These are phyloP conservation scores for Pomacea maculata DNA, from an alignment of 1,140 invertebrate genomes.

Conservation along the genomic window DNA sequence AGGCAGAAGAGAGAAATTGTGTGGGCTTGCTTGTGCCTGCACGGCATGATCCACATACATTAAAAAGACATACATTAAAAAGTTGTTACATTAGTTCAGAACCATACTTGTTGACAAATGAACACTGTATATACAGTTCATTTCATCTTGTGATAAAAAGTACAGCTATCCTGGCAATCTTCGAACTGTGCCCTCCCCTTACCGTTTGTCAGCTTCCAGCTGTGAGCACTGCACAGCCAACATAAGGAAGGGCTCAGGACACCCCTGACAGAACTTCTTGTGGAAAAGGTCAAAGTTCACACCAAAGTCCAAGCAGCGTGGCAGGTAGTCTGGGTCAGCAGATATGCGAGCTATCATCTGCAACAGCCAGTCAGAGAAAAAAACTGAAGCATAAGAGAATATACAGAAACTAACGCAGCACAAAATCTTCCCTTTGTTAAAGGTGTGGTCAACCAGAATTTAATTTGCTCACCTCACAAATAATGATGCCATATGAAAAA, in stretches of 20 bases:
- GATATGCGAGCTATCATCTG: conserved; percentile 91
- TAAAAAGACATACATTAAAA: too few relatives aligned
- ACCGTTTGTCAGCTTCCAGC: conserved; percentile 81
- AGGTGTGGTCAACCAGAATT: neutral
- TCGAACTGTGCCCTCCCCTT: neutral
- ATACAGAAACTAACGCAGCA: neutral
- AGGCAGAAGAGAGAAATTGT: too few relatives aligned
- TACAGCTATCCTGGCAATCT: neutral
- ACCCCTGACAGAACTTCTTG: conserved; percentile 87
- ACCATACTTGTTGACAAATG: neutral
- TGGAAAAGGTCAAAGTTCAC: conserved; percentile 87
- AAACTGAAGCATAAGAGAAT: neutral
- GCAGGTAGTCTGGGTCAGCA: conserved; percentile 91
- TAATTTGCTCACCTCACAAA: conserved; percentile 56
- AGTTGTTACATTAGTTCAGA: too few relatives aligned
- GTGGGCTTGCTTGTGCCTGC: too few relatives aligned
- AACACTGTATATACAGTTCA: neutral
- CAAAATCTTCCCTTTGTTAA: too few relatives aligned
- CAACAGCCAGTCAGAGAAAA: neutral
- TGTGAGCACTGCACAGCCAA: conserved; percentile 90
- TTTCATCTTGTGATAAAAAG: neutral
- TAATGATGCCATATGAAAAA: conserved; percentile 63
- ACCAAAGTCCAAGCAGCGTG: conserved; percentile 88
- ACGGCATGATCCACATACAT: too few relatives aligned
- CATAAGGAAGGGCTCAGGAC: conserved; percentile 87